Conservation (phyloP, 2,797 vertebrate species). For the Acomys russatus region DNA sequence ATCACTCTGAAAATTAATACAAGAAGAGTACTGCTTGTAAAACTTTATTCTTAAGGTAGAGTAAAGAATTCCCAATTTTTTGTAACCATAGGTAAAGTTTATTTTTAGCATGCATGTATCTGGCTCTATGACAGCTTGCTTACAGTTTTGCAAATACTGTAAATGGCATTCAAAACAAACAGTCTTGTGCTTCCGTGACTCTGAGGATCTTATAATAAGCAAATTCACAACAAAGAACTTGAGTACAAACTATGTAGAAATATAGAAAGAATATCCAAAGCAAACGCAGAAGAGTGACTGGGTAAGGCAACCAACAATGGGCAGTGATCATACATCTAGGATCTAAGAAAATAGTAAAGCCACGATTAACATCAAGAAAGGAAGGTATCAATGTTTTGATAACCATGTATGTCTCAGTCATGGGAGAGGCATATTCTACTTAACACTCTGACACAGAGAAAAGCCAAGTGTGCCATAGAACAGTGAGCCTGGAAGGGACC, state of each 20-base stretch:
- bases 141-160: neutral
- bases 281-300: neutral
- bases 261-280: neutral
- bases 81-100: neutral
- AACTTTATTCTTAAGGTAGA: neutral
- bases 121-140: neutral
- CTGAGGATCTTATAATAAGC: neutral
- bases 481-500: neutral
- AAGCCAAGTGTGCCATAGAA: neutral
- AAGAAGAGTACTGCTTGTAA: neutral
- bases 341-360: neutral
- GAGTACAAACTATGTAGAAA: neutral
- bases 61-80: neutral
- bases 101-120: neutral
- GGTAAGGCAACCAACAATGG: neutral
- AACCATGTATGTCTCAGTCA: fast-evolving
- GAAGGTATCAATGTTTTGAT: neutral
- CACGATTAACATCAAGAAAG: neutral
- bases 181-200: neutral
- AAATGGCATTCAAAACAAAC: neutral
- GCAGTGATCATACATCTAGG: neutral
- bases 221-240: neutral
- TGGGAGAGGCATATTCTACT: fast-evolving
- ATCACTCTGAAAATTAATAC: neutral
- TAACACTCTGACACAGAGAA: neutral